phyloP scores from a whole-genome alignment of 2,888 invertebrate genomes.

The Blastobasis lacticolella region DNA sequence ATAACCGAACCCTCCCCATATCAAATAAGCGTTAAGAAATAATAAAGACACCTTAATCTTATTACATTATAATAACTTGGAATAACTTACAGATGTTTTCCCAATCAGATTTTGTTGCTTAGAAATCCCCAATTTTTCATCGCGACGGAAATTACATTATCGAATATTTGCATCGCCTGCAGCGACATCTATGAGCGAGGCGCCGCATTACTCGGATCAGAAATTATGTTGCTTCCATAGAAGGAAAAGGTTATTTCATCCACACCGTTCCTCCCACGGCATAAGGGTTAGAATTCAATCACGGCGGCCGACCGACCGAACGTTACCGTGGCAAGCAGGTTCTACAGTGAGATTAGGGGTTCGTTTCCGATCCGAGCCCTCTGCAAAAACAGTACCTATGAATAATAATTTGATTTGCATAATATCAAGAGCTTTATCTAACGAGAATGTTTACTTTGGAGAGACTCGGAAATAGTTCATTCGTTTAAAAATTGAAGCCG shows the following conservation, averaged over 20 bases:
- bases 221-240: too few species aligned
- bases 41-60: slow-evolving; percentile 64
- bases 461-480: slow-evolving; percentile 31
- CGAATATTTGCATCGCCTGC: slow-evolving; percentile 64
- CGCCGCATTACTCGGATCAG: slow-evolving; percentile 22
- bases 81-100: slow-evolving; percentile 69
- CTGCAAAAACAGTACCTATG: slow-evolving; percentile 64
- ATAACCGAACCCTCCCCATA: slow-evolving; percentile 31
- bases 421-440: slow-evolving; percentile 55
- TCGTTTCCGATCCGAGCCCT: slow-evolving; percentile 52
- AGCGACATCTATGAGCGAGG: slow-evolving; percentile 62
- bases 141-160: slow-evolving; percentile 60
- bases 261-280: accelerated
- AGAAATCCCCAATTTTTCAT: slow-evolving; percentile 64
- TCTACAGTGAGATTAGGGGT: slow-evolving; percentile 55
- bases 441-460: slow-evolving; percentile 62
- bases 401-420: slow-evolving; percentile 72
- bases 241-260: too few species aligned
- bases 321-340: slow-evolving; percentile 5
- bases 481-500: not conserved
- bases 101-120: slow-evolving; percentile 52
- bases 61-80: slow-evolving; percentile 62
- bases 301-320: not conserved
- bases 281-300: slow-evolving; percentile 28
- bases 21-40: slow-evolving; percentile 66